Conservation (phyloP, 2,113 vertebrate genomes). For the Crotalus viridis region DNA sequence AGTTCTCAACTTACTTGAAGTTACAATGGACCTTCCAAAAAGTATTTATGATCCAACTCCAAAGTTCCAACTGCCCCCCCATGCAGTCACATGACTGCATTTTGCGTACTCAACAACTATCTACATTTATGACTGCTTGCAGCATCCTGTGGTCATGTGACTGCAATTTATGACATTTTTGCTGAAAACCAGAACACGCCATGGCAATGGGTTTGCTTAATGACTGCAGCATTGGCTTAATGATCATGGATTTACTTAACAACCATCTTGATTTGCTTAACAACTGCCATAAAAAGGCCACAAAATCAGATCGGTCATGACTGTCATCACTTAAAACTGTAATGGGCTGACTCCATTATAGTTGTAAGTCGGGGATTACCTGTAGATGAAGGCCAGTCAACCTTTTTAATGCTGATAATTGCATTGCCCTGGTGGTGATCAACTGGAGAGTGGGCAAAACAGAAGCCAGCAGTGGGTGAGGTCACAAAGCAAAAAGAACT, state of each 20-base stretch:
- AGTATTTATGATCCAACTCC: not conserved
- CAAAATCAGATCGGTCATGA: not conserved
- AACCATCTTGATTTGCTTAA: not conserved
- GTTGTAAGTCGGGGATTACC: too few relatives aligned
- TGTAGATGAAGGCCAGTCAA: not conserved
- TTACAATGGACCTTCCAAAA: not conserved
- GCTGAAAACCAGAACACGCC: not conserved
- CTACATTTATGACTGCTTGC: not conserved
- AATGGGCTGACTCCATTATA: too few relatives aligned
- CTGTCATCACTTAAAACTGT: too few relatives aligned
- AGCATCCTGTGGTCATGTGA: not conserved
- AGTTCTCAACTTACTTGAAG: not conserved
- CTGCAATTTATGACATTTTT: not conserved
- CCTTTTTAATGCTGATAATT: not conserved
- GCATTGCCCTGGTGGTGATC: not conserved
- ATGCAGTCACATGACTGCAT: not conserved
- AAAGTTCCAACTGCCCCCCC: not conserved
- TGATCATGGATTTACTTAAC: not conserved
- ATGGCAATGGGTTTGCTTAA: not conserved
- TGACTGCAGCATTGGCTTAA: not conserved
- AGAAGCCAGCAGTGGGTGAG: not conserved
- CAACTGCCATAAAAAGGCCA: not conserved
- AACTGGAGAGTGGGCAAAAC: not conserved
- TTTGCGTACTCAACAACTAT: not conserved
- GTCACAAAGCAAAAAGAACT: not conserved